Evolutionary conservation across 2,113 vertebrate species (phyloP).

Genomic region (Hystrix cristata): DNA sequence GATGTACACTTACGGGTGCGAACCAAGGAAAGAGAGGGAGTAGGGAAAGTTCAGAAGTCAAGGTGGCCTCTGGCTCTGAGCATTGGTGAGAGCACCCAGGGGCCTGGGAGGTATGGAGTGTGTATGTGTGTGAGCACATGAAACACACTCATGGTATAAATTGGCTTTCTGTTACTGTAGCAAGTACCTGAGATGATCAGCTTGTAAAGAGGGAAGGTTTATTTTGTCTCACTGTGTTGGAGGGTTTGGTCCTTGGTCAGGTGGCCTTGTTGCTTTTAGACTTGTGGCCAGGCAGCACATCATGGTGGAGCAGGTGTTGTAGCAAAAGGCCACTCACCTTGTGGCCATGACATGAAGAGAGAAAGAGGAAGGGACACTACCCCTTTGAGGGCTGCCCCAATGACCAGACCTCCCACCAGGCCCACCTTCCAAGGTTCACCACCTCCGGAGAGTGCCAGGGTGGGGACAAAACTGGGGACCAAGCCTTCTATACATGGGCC

Average conservation of each 20-base stretch:
- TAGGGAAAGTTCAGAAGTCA: background rate
- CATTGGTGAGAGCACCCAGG: background rate
- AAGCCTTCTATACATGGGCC: background rate
- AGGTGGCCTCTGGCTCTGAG: background rate
- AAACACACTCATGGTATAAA: background rate
- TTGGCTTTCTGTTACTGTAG: background rate
- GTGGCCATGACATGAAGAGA: background rate
- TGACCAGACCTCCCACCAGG: background rate
- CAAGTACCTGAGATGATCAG: background rate
- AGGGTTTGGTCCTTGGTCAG: background rate
- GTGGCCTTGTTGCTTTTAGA: background rate
- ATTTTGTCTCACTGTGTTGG: background rate
- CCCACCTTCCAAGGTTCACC: background rate
- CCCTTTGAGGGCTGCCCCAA: background rate
- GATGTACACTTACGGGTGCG: background rate
- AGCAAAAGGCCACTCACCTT: background rate
- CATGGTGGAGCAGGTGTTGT: background rate
- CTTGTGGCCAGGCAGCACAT: background rate
- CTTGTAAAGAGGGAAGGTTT: background rate
- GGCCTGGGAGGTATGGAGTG: background rate
- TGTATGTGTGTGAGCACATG: background rate
- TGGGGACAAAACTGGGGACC: background rate
- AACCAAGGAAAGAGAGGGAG: background rate
- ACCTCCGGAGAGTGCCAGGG: background rate
- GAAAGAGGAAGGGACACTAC: background rate